phyloP scores from a whole-genome alignment of 2,797 vertebrate species.

The Mus minutoides region DNA sequence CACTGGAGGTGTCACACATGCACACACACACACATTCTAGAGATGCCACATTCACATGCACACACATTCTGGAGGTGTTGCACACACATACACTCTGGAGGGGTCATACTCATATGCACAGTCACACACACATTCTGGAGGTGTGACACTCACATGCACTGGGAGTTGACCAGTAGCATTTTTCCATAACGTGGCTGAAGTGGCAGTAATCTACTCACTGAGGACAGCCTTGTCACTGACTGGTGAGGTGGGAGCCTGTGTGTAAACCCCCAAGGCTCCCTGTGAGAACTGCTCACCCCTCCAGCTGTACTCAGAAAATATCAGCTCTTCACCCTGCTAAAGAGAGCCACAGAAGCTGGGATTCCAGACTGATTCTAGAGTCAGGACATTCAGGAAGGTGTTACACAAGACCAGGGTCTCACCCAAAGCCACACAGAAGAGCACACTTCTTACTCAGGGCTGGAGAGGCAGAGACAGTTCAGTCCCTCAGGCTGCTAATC shows the following conservation, averaged over 20 bases:
- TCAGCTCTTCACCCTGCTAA: not conserved
- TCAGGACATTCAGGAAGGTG: not conserved
- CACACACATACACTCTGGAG: no score
- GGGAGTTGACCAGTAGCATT: not conserved
- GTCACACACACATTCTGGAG: not conserved
- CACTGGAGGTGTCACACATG: not conserved
- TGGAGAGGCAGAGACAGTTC: not conserved
- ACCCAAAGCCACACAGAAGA: not conserved
- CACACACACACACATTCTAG: no score
- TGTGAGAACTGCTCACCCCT: not conserved
- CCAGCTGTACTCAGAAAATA: slow-evolving; percentile 30
- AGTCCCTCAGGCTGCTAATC: not conserved
- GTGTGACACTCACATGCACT: not conserved
- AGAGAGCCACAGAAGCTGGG: not conserved
- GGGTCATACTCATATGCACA: not conserved
- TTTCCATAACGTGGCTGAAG: not conserved
- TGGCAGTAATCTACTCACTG: not conserved
- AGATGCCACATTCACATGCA: not conserved
- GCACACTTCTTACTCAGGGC: not conserved
- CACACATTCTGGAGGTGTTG: no score
- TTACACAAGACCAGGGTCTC: not conserved
- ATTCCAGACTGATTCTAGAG: not conserved
- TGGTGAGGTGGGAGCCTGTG: not conserved
- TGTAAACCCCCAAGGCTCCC: not conserved
- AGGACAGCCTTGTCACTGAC: not conserved